Evolutionary conservation across 2,797 vertebrate genomes (phyloP).

Genomic region (Chaetodon trifasciatus): DNA sequence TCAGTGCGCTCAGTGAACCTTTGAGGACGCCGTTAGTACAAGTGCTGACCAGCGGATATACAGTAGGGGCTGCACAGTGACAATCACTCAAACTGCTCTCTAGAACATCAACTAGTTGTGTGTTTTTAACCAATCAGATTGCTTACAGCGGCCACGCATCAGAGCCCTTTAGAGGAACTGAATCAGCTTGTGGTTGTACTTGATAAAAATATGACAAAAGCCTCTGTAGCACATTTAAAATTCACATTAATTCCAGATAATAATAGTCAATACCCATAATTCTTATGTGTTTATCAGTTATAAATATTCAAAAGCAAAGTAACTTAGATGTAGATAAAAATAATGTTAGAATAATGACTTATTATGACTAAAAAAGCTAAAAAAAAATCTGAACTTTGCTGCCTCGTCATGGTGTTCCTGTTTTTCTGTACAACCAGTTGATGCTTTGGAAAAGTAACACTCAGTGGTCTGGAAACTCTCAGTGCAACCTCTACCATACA

Average conservation of each 20-base stretch:
- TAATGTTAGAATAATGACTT: no score
- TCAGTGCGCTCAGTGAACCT: conserved; percentile 74
- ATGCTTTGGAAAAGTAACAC: conserved; percentile 30
- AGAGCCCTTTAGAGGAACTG: not conserved
- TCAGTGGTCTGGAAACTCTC: not conserved
- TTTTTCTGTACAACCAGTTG: conserved; percentile 28
- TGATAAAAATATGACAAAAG: not conserved
- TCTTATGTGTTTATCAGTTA: not conserved
- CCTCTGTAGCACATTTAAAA: not conserved
- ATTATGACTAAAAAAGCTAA: no score
- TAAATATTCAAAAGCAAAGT: not conserved
- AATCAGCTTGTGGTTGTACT: not conserved
- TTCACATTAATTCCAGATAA: not conserved
- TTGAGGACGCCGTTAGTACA: conserved; percentile 66
- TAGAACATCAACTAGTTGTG: conserved; percentile 42
- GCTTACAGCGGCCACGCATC: not conserved
- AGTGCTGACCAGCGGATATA: conserved; percentile 44
- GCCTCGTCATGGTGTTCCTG: not conserved
- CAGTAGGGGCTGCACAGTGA: conserved; percentile 68
- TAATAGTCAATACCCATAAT: no score
- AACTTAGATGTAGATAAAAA: not conserved
- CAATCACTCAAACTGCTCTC: not conserved
- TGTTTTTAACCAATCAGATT: not conserved
- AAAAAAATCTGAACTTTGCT: not conserved
- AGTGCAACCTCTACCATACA: conserved; percentile 72